Percentiles rank a stretch among this genome's conserved stretches.
Evolutionary conservation across 23 tunicate genomes (phyloP).

Genomic region (Styela clava): DNA sequence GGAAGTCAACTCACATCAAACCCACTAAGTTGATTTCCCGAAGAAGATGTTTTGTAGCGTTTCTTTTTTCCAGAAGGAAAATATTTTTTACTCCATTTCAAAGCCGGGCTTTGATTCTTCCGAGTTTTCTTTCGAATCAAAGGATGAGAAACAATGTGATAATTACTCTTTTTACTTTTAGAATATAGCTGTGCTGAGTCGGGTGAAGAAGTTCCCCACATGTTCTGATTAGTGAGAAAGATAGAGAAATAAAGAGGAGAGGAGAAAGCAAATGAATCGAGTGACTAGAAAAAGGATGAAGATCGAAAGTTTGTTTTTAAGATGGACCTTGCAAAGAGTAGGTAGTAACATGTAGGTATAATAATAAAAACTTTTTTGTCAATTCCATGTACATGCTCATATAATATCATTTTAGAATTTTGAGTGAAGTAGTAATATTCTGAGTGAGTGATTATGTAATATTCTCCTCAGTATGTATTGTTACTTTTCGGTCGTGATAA

Average conservation of each 20-base stretch:
- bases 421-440: too few relatives aligned
- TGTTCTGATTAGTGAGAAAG: not conserved
- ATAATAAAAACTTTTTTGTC: too few relatives aligned
- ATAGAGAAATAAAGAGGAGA: not conserved
- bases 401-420: too few relatives aligned
- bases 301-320: not conserved
- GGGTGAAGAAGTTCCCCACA: constrained; percentile 3
- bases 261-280: not conserved
- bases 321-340: too few relatives aligned
- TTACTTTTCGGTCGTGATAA: too few relatives aligned
- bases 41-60: not conserved
- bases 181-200: not conserved
- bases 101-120: not conserved
- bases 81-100: constrained; percentile 23
- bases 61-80: not conserved
- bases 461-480: too few relatives aligned
- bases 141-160: constrained; percentile 28
- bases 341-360: too few relatives aligned
- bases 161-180: constrained; percentile 11
- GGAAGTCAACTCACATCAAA: not conserved
- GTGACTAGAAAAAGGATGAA: not conserved
- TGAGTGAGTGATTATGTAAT: too few relatives aligned
- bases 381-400: too few relatives aligned
- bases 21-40: not conserved
- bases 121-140: constrained; percentile 12